Evolutionary conservation across 2,113 vertebrate species (phyloP), one percentile per base, ranked within the genome.

Genomic region (Falcunculus frontatus): DNA sequence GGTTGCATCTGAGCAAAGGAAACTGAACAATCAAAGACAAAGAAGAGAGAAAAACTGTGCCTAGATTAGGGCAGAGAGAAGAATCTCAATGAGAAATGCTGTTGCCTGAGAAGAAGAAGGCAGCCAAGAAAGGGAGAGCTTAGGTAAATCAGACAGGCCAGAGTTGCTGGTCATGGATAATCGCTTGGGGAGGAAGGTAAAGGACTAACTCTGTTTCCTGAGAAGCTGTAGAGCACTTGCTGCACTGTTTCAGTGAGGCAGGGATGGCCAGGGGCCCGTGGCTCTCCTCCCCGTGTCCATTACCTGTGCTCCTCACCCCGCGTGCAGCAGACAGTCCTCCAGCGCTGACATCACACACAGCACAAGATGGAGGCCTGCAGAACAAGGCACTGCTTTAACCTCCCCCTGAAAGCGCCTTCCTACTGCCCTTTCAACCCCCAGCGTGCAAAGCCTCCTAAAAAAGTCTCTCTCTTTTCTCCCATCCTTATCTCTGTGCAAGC

Each of bases 291-390:
- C 15, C 1, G 1, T 78, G 42, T 35, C 30, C 8, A 16, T 92
- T 95, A 95, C 95, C 94, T 96, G 92, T 78, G 87, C 88, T 95
- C 14, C 79, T 95, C 92, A 91, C 47, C 59, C 83, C 44, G 44
- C 2, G 35, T 33, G 83, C 89, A 84, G 85, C 8, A 15, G 87
- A 41, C n/a, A 50, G 46, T 78, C 79, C 83, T 97, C 92, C 95
- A 92, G 94, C 77, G 56, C 86, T 87, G 92, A 47, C 77, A 57
- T 97, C 96, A 95, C 70, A 95, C 89, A n/a, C 94, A 97, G 91
- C 96, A 96, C 94, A 97, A 32, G 87, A 97, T 85, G 85, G 96
- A 97, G 53, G 93, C 96, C 96, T 97, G 96, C 90, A 93, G 95
- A 96, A 97, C 56, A 97, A 97, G 95, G 96, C 74, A 96, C 64